phyloP scores from a whole-genome alignment of 1,140 invertebrate species.

The Ceratitis capitata region DNA sequence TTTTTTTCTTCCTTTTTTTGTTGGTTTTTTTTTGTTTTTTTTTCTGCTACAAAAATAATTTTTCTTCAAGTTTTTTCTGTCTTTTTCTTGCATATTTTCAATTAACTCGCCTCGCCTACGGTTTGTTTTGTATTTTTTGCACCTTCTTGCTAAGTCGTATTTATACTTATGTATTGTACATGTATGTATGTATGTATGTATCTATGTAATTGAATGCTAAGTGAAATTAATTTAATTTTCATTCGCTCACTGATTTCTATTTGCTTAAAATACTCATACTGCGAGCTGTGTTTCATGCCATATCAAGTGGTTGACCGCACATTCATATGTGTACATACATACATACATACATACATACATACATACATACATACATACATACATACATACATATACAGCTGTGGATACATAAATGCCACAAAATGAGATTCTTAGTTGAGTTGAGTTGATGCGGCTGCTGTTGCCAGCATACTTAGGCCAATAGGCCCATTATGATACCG shows the following conservation, averaged over 20 bases:
- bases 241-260: neutral
- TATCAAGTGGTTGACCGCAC: neutral
- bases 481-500: too few species aligned
- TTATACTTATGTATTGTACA: neutral
- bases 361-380: too few species aligned
- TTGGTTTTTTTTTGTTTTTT: neutral
- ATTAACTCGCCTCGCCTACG: neutral
- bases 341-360: neutral
- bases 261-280: neutral
- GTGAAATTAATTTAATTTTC: slow-evolving; percentile 17
- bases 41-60: too few species aligned
- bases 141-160: neutral
- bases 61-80: neutral
- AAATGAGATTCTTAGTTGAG: too few species aligned
- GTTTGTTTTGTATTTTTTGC: too few species aligned
- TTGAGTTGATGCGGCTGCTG: too few species aligned
- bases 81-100: neutral
- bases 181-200: neutral
- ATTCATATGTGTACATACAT: neutral
- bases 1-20: neutral
- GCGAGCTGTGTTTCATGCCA: neutral
- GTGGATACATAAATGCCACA: too few species aligned
- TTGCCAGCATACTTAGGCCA: too few species aligned
- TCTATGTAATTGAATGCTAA: neutral
- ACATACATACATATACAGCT: too few species aligned